Evolutionary conservation across 1,140 invertebrate species (phyloP), one percentile per base, ranked within the genome.

Genomic region (Camponotus vicinus): DNA sequence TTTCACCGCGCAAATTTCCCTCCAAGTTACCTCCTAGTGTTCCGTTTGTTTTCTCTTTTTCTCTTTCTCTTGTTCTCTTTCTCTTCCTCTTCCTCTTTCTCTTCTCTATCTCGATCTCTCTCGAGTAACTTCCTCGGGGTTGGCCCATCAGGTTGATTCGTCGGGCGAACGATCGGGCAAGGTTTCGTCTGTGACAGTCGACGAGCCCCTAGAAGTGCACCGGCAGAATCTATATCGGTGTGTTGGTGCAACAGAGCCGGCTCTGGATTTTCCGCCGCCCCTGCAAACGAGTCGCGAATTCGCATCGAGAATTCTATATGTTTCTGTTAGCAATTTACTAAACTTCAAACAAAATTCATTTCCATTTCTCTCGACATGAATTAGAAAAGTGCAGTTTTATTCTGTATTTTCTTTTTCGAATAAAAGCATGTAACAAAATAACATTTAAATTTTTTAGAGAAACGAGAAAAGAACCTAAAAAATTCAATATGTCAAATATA

Each of bases 91-190:
- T 8, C 40, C 63, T 67, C 9, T 69, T 27, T 18, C 42, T 71
- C 45, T 15, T 18, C 27, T 71, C 8, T 55, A 32, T 52, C 13
- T 42, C 66, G 3, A 11, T 63, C 15, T 49, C 40, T 57, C 21
- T 45, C 9, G 13, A 11, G 9, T n/a, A 9, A 37, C 55, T 75
- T 70, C 70, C 7, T 55, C 55, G 27, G 67, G 82, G 77, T 76
- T 87, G 75, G 86, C 52, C 78, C 69, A 67, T 55, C 71, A 80
- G 63, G 76, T 88, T 86, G 77, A 82, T 78, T 78, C 78, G 85
- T 86, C 57, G 78, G 27, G 34, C 57, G 52, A 77, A 75, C 73
- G 61, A 9, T 63, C 40, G 64, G 64, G 59, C 49, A 79, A 79
- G 71, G 45, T 63, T 75, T 73, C 34, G 73, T 55, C 37, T 83